These are phyloP conservation scores for Upupa epops DNA, from an alignment of 2,113 vertebrate genomes.

Conservation along the genomic window DNA sequence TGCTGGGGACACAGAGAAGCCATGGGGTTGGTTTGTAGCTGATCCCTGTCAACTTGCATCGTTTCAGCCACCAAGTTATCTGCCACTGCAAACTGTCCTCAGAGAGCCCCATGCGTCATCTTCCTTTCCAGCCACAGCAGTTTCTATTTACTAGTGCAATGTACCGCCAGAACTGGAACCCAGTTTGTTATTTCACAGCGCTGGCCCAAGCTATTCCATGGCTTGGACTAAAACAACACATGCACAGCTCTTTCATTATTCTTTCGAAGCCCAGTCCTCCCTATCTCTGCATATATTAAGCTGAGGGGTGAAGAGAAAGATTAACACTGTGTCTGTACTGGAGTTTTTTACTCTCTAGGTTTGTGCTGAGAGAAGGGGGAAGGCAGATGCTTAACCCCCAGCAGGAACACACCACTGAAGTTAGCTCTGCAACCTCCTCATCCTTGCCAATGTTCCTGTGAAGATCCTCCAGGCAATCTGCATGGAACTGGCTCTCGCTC, in stretches of 20 bases:
- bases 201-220: neutral
- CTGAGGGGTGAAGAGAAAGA: neutral
- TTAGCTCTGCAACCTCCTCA: neutral
- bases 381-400: constrained; percentile 33
- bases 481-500: neutral
- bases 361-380: neutral
- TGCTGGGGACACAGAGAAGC: neutral
- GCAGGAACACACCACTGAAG: neutral
- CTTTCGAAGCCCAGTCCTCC: neutral
- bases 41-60: neutral
- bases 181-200: neutral
- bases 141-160: neutral
- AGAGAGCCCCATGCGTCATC: neutral
- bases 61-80: neutral
- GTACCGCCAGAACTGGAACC: neutral
- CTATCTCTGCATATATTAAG: neutral
- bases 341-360: neutral
- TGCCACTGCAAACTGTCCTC: neutral
- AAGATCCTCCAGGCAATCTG: constrained; percentile 49
- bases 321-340: neutral
- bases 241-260: neutral
- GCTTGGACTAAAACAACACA: neutral
- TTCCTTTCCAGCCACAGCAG: neutral
- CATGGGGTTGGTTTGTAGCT: neutral
- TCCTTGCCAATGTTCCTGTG: constrained; percentile 47